Base-by-base conservation (phyloP, 2,888 invertebrate species). In the Pammene aurita region DNA sequence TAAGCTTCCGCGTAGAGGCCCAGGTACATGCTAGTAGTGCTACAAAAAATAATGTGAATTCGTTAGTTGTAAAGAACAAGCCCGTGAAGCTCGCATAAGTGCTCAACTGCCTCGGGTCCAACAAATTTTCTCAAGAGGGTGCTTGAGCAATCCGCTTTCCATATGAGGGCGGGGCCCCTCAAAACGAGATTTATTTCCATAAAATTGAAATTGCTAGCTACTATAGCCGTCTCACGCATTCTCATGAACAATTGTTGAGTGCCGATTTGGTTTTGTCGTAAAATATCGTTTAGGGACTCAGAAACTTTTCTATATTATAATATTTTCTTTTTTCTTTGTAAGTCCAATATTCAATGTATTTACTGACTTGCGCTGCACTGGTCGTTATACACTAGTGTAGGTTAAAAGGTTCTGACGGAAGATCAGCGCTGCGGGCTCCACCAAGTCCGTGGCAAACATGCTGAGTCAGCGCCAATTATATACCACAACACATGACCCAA, bases 141-240 rank as follows among this genome's bases (percentile, higher is more conserved):
- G 35, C 50, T 14, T 46, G n/a, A 7, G 13, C 58, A n/a, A n/a
- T n/a, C 46, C 60, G 46, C 60, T 61, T 50, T 61, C 35, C 61
- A 50, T 50, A 50, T 5, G 50, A 61, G 38, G 61, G 38, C 48
- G 50, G 38, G 61, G 38, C 48, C 50, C 61, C 61, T 50, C 34
- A 61, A 60, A 61, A 50, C 16, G 61, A 38, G 38, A 38, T 38
- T 50, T 61, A 50, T 50, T 61, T 61, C 61, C 61, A 48, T 5
- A 13, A 61, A 50, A 61, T 61, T 61, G 50, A 61, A 50, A 61
- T 61, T 35, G 35, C 16, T 38, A 61, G 48, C 35, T 18, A 61
- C 50, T 61, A 61, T 38, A n/a, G 50, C 48, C 14, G 26, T 26
- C 26, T 26, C 50, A 50, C 50, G 50, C 48, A 26, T 61, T 61